Conservation (phyloP, 2,113 vertebrate species). For the Hydrochoerus hydrochaeris region DNA sequence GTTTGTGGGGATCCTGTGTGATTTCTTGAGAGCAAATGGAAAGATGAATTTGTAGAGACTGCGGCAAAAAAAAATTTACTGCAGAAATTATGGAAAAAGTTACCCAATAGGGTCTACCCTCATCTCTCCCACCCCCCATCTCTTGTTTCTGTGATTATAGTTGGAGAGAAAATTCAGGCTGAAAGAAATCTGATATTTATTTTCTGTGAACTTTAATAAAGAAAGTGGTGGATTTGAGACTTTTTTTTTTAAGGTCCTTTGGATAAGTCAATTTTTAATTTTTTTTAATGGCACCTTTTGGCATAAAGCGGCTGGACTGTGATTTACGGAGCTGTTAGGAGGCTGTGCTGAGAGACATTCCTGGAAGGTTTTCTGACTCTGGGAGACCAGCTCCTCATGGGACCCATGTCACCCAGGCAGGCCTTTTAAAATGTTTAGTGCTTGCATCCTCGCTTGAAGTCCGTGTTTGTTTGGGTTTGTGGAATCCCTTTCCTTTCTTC, state of each 20-base stretch:
- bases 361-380: conserved; percentile 75
- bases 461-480: conserved; percentile 88
- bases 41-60: conserved; percentile 5
- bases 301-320: conserved; percentile 76
- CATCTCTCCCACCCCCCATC: background rate
- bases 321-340: conserved; percentile 84
- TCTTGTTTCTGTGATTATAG: conserved; percentile 73
- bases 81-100: conserved; percentile 45
- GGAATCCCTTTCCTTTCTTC: conserved; percentile 90
- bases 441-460: conserved; percentile 84
- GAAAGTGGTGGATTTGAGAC: conserved; percentile 70
- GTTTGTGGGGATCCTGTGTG: background rate
- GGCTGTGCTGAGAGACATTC: conserved; percentile 74
- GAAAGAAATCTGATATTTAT: conserved; percentile 85
- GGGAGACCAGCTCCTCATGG: conserved; percentile 80
- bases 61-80: conserved; percentile 47
- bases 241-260: conserved; percentile 55
- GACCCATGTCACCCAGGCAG: conserved; percentile 76
- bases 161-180: conserved; percentile 82
- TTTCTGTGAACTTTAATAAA: conserved; percentile 86
- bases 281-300: conserved; percentile 83
- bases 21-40: conserved; percentile 31
- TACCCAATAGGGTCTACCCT: background rate
- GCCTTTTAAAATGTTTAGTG: conserved; percentile 84
- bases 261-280: conserved; percentile 69